Base-by-base conservation (phyloP, 2,797 vertebrate species). In the Mormyrops attenuatus region DNA sequence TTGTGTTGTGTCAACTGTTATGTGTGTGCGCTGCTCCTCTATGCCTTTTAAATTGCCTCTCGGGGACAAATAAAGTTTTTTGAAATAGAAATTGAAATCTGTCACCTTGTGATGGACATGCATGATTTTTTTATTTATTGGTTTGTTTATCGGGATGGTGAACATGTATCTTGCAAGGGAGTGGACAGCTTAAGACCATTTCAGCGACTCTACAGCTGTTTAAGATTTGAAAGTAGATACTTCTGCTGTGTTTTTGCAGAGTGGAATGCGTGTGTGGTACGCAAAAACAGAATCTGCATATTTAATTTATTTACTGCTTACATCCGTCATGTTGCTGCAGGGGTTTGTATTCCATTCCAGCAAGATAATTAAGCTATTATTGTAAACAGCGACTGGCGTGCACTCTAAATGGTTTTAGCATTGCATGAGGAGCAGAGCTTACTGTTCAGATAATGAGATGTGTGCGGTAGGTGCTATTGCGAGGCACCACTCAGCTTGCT, bases 101-200 rank as follows among this genome's bases (percentile, higher is more conserved):
- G 66, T 47, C 82, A 73, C 20, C 17, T 73, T 30, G 60, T 66
- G 85, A 73, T 34, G 49, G 50, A 77, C 60, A 89, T 84, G 30
- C 20, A 38, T 49, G 47, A 6, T 86, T 73, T 38, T 88, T 86
- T 89, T 84, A 93, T 89, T 80, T 94, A 85, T 90, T 92, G 91
- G 91, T 93, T 90, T 90, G 92, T 94, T 96, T 95, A 95, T 96
- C 95, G 88, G 95, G 93, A 93, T 93, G 91, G 92, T 94, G 92
- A 94, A 95, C 93, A 93, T 95, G 94, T 95, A 93, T 94, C 94
- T 92, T 90, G 91, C 88, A 90, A 92, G 90, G 91, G 85, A 6
- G 49, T 9, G 90, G 91, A 91, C 92, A 92, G 92, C 92, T 93
- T 90, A 93, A 94, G 94, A 89, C 92, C 92, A 91, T 92, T 94